These are phyloP conservation scores for Psilopogon haemacephalus DNA, from an alignment of 2,113 vertebrate species.

Conservation along the genomic window DNA sequence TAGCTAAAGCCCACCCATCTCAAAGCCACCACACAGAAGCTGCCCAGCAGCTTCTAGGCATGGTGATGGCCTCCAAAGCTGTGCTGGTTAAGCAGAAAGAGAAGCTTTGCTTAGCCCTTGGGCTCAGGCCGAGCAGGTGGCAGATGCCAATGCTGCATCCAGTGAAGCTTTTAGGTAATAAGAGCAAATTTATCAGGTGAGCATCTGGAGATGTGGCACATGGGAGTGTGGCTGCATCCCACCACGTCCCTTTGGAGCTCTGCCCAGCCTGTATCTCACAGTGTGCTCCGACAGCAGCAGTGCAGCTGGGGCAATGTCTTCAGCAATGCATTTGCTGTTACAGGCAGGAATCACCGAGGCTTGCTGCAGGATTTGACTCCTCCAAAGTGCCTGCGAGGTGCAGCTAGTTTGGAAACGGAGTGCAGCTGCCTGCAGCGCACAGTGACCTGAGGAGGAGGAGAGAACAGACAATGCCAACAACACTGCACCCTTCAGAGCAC, in stretches of 20 bases:
- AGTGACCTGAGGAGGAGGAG: background rate
- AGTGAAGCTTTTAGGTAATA: constrained; percentile 44
- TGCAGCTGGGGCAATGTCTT: background rate
- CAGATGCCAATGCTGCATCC: constrained; percentile 27
- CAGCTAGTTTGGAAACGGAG: background rate
- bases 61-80: constrained; percentile 38
- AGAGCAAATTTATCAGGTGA: background rate
- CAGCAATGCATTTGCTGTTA: background rate
- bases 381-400: background rate
- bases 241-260: background rate
- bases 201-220: background rate
- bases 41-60: constrained; percentile 15
- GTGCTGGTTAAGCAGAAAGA: constrained; percentile 61
- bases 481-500: background rate
- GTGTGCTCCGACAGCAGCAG: background rate
- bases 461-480: background rate
- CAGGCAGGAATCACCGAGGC: background rate
- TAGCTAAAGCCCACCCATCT: background rate
- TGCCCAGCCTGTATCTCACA: background rate
- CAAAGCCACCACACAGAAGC: background rate
- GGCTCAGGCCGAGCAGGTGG: constrained; percentile 48
- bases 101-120: constrained; percentile 54
- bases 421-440: background rate
- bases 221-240: background rate
- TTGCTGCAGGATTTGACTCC: background rate